Conservation (phyloP, 2,113 vertebrate species). For the Lutjanus erythropterus region DNA sequence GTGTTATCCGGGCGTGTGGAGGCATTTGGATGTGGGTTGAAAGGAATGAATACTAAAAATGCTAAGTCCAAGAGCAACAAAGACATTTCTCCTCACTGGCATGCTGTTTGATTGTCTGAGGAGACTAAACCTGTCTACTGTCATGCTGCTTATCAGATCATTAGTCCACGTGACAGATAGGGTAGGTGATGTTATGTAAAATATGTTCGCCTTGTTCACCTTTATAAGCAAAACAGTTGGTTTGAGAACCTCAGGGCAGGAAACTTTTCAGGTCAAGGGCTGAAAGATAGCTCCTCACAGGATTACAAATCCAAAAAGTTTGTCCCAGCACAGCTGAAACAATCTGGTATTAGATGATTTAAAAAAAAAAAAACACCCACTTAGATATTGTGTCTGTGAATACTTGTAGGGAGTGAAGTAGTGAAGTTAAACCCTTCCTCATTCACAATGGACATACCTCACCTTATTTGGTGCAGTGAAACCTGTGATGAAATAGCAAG, state of each 20-base stretch:
- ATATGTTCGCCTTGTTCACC: conserved; percentile 13
- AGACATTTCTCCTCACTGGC: neutral
- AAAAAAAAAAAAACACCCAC: too few species aligned
- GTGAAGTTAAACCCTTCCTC: neutral
- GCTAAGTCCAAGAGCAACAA: conserved; percentile 16
- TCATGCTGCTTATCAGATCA: conserved; percentile 53
- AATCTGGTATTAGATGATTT: neutral
- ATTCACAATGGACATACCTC: neutral
- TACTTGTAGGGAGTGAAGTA: neutral
- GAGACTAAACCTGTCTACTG: conserved; percentile 58
- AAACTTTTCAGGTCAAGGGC: neutral
- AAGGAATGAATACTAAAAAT: neutral
- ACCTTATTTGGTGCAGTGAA: neutral
- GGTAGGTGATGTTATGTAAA: conserved; percentile 39
- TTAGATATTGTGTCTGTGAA: neutral
- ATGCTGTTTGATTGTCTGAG: conserved; percentile 22
- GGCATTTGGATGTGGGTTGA: conserved; percentile 22
- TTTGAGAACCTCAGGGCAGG: conserved; percentile 16
- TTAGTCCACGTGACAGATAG: conserved; percentile 34
- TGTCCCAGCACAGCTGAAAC: neutral
- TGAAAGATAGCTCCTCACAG: neutral
- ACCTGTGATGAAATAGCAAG: neutral
- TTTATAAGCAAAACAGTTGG: neutral
- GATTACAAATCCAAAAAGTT: neutral
- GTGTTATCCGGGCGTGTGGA: conserved; percentile 17